phyloP scores from a whole-genome alignment of 2,888 invertebrate species.

The Oasisia sp. region DNA sequence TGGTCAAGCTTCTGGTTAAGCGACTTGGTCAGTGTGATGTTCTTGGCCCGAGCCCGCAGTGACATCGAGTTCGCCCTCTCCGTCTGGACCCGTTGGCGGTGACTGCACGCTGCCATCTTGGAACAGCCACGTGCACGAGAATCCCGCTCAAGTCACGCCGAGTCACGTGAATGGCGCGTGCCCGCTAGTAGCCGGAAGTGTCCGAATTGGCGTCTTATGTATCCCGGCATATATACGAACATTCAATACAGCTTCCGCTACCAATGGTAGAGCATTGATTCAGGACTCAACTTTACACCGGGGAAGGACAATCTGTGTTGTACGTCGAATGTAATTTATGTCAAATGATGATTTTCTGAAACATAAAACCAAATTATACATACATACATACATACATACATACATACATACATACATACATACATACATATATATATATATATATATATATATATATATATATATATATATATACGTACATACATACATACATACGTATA shows the following conservation, averaged over 20 bases:
- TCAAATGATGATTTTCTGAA: neutral
- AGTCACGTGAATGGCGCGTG: neutral
- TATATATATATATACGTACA: too few species aligned
- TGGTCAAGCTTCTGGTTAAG: constrained; percentile 12
- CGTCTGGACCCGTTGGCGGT: neutral
- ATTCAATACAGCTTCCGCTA: neutral
- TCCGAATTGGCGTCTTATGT: neutral
- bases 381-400: too few species aligned
- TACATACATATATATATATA: too few species aligned
- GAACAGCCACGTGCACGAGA: neutral
- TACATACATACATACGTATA: too few species aligned
- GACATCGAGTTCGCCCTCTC: neutral
- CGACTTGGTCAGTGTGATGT: neutral
- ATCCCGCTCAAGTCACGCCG: neutral
- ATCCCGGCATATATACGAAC: neutral
- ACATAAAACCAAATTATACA: neutral
- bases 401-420: too few species aligned
- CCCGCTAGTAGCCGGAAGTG: neutral
- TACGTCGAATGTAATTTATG: neutral
- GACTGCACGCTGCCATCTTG: neutral
- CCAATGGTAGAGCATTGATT: neutral
- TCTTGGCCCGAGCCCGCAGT: neutral
- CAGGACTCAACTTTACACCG: neutral
- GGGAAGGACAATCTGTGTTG: too few species aligned
- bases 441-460: too few species aligned